Evolutionary conservation across 2,113 vertebrate species (phyloP), one percentile per base, ranked within the genome.

Genomic region (Caracal caracal): DNA sequence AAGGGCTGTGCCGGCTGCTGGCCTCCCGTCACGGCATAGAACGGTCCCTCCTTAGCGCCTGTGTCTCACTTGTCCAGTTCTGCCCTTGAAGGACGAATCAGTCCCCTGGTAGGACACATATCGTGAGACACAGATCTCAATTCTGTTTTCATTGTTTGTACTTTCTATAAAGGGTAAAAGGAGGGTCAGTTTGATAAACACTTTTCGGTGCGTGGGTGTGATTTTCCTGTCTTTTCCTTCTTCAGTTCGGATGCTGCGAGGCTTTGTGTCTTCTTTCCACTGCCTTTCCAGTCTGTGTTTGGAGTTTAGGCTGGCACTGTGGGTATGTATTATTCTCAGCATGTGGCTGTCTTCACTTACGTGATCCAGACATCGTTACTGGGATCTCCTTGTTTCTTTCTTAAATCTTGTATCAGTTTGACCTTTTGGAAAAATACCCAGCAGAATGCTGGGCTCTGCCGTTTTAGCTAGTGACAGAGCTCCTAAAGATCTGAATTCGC

Each of bases 211-310:
- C 24, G 4, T 81, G 81, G 56, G 13, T 43, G 16, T 90, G 75
- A 89, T 10, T 33, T 10, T 15, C 1, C 59, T 24, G 0, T 53
- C 61, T 83, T 10, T 79, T 88, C 81, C 12, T 97, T 89, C 97
- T 98, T 22, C 86, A 99, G 99, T 99, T 99, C 98, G 99, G 99
- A 84, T 99, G 99, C 98, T 99, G 99, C 96, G 99, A 99, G 98
- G 99, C 99, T 28, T 96, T 99, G 90, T 99, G 99, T 95, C 99
- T 99, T 84, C 98, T 99, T 28, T 99, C 99, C 22, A 97, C 98
- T 22, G 97, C 99, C 1, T 99, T 99, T 95, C 99, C 99, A 17
- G 99, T 99, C 24, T 99, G 99, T 97, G 98, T 98, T 12, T 99
- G 99, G 99, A 99, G 98, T 56, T 94, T 99, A 87, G 99, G 99